phyloP scores from a whole-genome alignment of 1,140 invertebrate species.

The Anastrepha ludens region DNA sequence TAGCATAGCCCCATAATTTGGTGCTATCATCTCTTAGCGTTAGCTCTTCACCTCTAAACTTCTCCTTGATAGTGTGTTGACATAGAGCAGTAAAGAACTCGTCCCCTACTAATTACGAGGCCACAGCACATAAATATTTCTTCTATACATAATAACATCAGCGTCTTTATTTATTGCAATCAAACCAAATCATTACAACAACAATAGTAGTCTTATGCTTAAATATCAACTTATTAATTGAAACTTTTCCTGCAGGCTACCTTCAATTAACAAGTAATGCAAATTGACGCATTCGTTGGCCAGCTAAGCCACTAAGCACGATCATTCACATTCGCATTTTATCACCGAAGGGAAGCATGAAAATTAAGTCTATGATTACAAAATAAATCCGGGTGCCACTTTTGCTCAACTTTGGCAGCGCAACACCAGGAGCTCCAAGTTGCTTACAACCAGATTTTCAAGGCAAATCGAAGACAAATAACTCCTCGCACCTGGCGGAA shows the following conservation, averaged over 20 bases:
- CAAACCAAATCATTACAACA: no score
- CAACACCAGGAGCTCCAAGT: slow-evolving; percentile 21
- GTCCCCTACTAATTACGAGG: no score
- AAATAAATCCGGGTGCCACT: slow-evolving; percentile 27
- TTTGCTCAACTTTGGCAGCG: background rate
- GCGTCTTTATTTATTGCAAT: no score
- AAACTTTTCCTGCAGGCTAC: background rate
- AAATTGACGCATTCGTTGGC: slow-evolving; percentile 46
- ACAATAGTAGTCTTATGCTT: no score
- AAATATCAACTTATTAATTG: background rate
- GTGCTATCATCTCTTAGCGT: no score
- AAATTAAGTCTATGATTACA: slow-evolving; percentile 47
- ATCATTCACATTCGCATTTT: slow-evolving; percentile 38
- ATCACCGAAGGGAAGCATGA: slow-evolving; percentile 50
- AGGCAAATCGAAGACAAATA: slow-evolving; percentile 48
- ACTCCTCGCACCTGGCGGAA: slow-evolving; percentile 45
- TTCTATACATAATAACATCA: no score
- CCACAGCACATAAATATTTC: no score
- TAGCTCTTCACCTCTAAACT: no score
- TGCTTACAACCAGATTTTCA: slow-evolving; percentile 20
- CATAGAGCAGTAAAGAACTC: no score
- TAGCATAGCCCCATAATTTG: no score
- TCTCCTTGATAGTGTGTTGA: no score
- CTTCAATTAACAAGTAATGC: background rate
- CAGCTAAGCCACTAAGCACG: slow-evolving; percentile 37